A percentile compares a stretch with the other conserved stretches of the same genome.
These are phyloP conservation scores for Drosophila fungiperda DNA, from an alignment of 2,888 invertebrate species.

Conservation along the genomic window DNA sequence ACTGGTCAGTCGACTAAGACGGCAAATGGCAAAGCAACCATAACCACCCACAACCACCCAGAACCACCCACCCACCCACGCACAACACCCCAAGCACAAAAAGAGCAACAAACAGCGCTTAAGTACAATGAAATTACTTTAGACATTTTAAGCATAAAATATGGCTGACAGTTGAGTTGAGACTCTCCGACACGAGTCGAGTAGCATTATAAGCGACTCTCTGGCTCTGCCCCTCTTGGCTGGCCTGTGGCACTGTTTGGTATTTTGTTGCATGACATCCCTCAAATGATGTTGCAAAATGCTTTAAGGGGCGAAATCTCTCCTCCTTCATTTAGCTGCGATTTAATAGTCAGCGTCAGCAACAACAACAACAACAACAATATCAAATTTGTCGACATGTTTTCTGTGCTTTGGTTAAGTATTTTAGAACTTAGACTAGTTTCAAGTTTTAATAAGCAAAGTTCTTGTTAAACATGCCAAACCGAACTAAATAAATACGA, in stretches of 20 bases:
- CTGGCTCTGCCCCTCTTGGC: background rate
- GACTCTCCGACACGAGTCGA: constrained; percentile 40
- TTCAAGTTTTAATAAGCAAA: constrained; percentile 47
- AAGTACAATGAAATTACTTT: constrained; percentile 78
- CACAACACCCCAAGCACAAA: constrained; percentile 9
- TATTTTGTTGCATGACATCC: constrained; percentile 15
- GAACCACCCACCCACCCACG: background rate
- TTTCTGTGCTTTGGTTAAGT: constrained; percentile 24
- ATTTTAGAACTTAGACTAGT: constrained; percentile 33
- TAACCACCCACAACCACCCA: constrained; percentile 7
- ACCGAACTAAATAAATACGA: constrained; percentile 8
- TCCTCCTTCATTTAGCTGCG: constrained; percentile 68
- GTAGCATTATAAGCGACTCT: constrained; percentile 42
- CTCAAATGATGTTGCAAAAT: constrained; percentile 65
- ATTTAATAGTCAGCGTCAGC: constrained; percentile 31
- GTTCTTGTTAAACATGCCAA: constrained; percentile 20
- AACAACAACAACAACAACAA: constrained; percentile 4
- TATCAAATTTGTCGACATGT: constrained; percentile 12
- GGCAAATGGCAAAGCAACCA: constrained; percentile 17
- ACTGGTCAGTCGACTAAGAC: constrained; percentile 47
- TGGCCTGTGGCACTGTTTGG: background rate
- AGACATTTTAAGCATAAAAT: constrained; percentile 80
- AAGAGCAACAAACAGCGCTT: constrained; percentile 42
- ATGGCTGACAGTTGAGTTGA: constrained; percentile 76
- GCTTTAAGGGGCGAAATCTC: constrained; percentile 21